Percentiles rank a stretch among this genome's conserved stretches.
Evolutionary conservation across 2,888 invertebrate genomes (phyloP).

Genomic region (Tiliacea aurago): DNA sequence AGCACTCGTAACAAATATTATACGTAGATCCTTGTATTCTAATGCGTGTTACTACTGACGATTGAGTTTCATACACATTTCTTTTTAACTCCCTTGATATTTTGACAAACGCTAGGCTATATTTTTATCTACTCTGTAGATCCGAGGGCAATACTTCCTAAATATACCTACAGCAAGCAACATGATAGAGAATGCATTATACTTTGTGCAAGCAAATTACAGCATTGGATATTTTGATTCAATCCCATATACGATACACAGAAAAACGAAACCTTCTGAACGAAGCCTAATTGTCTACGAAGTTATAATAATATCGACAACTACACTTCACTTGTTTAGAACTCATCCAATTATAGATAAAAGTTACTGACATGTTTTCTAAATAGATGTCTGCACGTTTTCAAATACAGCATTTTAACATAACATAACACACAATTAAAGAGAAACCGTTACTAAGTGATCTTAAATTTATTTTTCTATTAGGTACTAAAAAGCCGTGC

Average conservation of each 20-base stretch:
- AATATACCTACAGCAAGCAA: not conserved
- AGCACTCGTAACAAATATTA: slow-evolving; percentile 20
- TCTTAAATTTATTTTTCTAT: too few relatives aligned
- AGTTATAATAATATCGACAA: slow-evolving; percentile 41
- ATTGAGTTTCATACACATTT: not conserved
- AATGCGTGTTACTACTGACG: not conserved
- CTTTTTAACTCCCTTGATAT: not conserved
- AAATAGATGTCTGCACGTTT: not conserved
- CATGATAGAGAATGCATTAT: not conserved
- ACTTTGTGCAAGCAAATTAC: not conserved
- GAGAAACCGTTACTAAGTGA: too few relatives aligned
- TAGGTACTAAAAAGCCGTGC: too few relatives aligned
- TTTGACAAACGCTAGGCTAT: not conserved
- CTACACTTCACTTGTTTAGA: slow-evolving; percentile 40
- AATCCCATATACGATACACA: not conserved
- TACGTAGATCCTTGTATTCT: not conserved
- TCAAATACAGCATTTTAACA: not conserved
- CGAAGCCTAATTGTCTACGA: slow-evolving; percentile 30
- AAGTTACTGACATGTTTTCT: slow-evolving; percentile 23
- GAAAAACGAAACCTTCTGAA: not conserved
- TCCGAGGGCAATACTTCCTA: not conserved
- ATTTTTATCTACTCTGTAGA: not conserved
- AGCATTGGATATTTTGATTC: slow-evolving; percentile 4
- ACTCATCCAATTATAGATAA: slow-evolving; percentile 34
- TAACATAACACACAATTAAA: too few relatives aligned